These are phyloP conservation scores for Leucophenga montana DNA, from an alignment of 2,888 invertebrate species.

Conservation along the genomic window DNA sequence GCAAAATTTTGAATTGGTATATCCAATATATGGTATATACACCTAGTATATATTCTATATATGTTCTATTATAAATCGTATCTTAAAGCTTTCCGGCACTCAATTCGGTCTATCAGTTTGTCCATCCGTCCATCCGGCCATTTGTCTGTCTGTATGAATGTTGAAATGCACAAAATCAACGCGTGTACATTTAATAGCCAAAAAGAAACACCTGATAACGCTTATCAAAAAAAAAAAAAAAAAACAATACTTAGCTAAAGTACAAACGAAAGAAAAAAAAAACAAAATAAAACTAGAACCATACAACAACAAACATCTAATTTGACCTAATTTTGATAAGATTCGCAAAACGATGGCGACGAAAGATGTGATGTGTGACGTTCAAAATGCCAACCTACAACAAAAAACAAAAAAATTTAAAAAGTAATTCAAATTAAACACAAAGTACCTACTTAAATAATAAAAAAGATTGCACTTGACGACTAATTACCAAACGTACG, in stretches of 20 bases:
- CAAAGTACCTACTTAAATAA: not conserved
- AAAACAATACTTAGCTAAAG: not conserved
- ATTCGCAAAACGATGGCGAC: slow-evolving; percentile 3
- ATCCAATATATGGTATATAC: no score
- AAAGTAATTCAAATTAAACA: not conserved
- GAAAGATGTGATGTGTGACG: not conserved
- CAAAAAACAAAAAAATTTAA: not conserved
- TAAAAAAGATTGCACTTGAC: not conserved
- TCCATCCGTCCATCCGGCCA: no score
- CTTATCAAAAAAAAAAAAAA: not conserved
- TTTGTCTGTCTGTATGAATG: no score
- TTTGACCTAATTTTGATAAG: slow-evolving; percentile 28
- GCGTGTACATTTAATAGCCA: no score
- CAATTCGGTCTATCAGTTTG: no score
- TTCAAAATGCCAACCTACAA: not conserved
- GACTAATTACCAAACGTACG: no score
- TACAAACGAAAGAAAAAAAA: not conserved
- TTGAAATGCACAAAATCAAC: no score
- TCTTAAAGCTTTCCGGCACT: no score
- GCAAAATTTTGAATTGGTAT: no score
- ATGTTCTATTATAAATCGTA: no score
- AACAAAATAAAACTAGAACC: not conserved
- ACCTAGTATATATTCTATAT: no score
- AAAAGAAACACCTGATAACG: slow-evolving; percentile 8
- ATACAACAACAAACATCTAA: slow-evolving; percentile 2